Conservation (phyloP, 2,888 invertebrate species). For the Eupeodes luniger region DNA sequence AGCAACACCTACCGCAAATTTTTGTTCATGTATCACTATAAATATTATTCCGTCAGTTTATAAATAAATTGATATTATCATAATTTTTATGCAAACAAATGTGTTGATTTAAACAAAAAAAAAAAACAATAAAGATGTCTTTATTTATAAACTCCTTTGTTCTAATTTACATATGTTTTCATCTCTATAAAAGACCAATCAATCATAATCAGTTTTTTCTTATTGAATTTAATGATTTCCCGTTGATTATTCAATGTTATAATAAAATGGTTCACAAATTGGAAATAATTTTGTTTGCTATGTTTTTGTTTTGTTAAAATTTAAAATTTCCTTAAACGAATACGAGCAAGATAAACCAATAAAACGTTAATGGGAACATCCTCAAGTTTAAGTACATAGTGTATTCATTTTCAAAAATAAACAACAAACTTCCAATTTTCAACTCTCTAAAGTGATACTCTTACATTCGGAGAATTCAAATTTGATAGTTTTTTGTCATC, state of each 20-base stretch:
- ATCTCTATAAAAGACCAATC: not conserved
- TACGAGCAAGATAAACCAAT: too few species aligned
- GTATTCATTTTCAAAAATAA: too few species aligned
- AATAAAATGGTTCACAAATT: not conserved
- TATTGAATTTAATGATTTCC: not conserved
- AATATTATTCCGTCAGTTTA: not conserved
- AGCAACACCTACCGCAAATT: not conserved
- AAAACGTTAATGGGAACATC: not conserved
- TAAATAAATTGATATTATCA: not conserved
- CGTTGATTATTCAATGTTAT: not conserved
- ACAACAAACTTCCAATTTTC: too few species aligned
- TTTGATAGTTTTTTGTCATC: too few species aligned
- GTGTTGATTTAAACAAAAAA: not conserved
- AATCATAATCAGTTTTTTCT: slow-evolving; percentile 1
- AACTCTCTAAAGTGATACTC: too few species aligned
- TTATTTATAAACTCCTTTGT: not conserved
- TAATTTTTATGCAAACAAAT: slow-evolving; percentile 8
- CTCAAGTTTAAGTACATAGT: too few species aligned
- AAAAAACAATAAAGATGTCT: not conserved
- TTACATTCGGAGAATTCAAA: too few species aligned
- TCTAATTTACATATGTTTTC: not conserved
- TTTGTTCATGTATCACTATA: not conserved
- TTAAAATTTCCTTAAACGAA: not conserved
- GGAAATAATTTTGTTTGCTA: not conserved
- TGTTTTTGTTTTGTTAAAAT: not conserved